Conservation (phyloP, 2,797 vertebrate genomes). For the Siniperca scherzeri region DNA sequence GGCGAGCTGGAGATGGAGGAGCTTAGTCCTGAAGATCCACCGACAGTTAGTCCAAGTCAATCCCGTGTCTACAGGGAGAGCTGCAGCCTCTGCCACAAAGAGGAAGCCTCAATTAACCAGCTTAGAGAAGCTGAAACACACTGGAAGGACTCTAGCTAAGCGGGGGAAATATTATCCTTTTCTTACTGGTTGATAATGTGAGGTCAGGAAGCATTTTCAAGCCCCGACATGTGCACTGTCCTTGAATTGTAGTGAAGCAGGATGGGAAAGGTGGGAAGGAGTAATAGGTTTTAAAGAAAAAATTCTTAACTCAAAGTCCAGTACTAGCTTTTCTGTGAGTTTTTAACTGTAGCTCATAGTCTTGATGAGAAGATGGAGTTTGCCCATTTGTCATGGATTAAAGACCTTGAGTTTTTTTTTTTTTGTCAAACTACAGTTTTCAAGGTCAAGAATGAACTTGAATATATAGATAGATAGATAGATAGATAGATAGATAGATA, state of each 20-base stretch:
- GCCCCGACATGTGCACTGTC: background rate
- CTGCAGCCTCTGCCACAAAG: slow-evolving; percentile 83
- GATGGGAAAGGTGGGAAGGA: slow-evolving; percentile 1
- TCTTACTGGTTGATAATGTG: slow-evolving; percentile 48
- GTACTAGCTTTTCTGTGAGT: background rate
- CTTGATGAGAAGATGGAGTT: background rate
- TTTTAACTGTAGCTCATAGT: background rate
- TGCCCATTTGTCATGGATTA: background rate
- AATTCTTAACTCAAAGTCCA: background rate
- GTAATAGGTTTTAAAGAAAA: background rate
- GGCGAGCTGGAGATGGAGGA: slow-evolving; percentile 79
- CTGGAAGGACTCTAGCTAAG: slow-evolving; percentile 75
- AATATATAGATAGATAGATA: no score
- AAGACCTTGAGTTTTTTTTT: background rate
- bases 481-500: no score
- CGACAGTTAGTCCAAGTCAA: slow-evolving; percentile 88
- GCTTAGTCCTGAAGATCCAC: slow-evolving; percentile 87
- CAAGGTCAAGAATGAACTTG: background rate
- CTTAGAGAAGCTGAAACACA: slow-evolving; percentile 75
- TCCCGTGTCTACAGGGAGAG: slow-evolving; percentile 90
- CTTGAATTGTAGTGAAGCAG: slow-evolving; percentile 12
- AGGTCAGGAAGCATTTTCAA: slow-evolving; percentile 49
- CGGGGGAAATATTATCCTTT: slow-evolving; percentile 54
- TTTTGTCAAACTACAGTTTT: no score
- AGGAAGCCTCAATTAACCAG: slow-evolving; percentile 87